Evolutionary conservation across 2,888 invertebrate species (phyloP).

Genomic region (Philhelius pedissequus): DNA sequence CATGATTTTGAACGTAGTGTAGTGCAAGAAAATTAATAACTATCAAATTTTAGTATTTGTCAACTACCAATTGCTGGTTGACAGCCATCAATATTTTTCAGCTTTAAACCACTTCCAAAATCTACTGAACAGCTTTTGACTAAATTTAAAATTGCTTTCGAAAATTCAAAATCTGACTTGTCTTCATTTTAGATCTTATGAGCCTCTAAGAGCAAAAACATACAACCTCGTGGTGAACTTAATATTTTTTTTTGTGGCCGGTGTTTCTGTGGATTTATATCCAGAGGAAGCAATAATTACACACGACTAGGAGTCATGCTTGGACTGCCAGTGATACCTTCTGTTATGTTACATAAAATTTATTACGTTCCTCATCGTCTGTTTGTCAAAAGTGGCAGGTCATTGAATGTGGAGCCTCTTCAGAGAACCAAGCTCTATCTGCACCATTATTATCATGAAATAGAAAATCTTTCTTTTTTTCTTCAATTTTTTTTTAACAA

Average conservation of each 20-base stretch:
- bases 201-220: neutral
- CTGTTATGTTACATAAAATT: conserved; percentile 13
- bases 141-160: no score
- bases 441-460: conserved; percentile 36
- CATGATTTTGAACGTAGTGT: no score
- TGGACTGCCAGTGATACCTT: neutral
- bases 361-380: conserved; percentile 43
- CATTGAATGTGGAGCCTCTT: conserved; percentile 22
- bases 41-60: no score
- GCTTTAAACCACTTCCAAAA: no score
- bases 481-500: neutral
- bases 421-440: neutral
- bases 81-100: no score
- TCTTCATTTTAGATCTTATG: neutral
- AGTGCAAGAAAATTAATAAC: no score
- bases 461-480: neutral
- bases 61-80: no score
- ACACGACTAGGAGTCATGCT: conserved; percentile 63
- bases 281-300: conserved; percentile 74
- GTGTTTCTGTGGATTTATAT: conserved; percentile 71
- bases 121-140: no score
- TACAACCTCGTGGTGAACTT: neutral
- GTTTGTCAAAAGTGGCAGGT: conserved; percentile 67
- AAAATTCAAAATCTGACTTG: no score
- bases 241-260: conserved; percentile 24